Conservation (phyloP, 2,113 vertebrate genomes). For the Leptosomus discolor region DNA sequence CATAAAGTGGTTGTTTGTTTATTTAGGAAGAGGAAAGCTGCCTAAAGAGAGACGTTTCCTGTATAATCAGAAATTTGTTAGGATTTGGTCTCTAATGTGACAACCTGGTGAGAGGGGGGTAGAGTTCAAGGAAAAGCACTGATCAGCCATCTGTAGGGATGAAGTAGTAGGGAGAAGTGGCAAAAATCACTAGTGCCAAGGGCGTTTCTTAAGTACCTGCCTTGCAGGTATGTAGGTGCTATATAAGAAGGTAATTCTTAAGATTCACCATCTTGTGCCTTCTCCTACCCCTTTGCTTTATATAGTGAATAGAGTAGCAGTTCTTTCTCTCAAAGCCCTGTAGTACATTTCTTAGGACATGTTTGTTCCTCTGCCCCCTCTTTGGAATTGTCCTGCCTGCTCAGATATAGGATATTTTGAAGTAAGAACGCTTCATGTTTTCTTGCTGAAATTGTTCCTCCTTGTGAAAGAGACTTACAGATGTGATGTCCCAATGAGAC, state of each 20-base stretch:
- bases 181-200: background rate
- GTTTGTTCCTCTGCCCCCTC: background rate
- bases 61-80: background rate
- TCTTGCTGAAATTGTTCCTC: background rate
- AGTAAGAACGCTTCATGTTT: background rate
- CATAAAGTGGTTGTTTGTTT: background rate
- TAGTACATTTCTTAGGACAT: background rate
- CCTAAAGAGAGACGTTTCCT: background rate
- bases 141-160: background rate
- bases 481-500: background rate
- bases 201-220: background rate
- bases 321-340: background rate
- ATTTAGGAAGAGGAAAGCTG: background rate
- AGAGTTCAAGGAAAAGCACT: background rate
- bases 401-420: background rate
- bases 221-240: background rate
- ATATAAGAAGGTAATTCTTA: background rate
- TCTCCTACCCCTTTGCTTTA: background rate
- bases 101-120: rapidly evolving
- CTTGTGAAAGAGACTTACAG: background rate
- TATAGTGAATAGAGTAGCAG: background rate
- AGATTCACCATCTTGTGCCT: background rate
- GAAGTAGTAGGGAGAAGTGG: background rate
- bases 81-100: background rate
- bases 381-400: background rate